phyloP scores from a whole-genome alignment of 2,113 vertebrate genomes.

The Oncorhynchus keta region DNA sequence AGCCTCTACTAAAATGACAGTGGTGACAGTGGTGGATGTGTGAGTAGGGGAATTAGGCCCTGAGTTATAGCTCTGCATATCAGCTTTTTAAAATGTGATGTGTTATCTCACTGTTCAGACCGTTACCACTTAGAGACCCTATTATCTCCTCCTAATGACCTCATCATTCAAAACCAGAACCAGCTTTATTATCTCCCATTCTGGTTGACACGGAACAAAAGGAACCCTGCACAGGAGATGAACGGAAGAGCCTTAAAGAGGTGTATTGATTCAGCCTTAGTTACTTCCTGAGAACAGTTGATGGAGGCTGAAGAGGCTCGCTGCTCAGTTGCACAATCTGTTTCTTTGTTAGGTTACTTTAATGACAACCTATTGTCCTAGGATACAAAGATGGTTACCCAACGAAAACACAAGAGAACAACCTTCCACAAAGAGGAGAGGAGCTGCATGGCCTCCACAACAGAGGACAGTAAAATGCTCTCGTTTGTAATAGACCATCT shows the following conservation, averaged over 20 bases:
- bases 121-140: conserved; percentile 50
- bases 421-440: no score
- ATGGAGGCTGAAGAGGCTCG: no score
- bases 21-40: conserved; percentile 27
- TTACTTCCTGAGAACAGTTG: no score
- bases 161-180: conserved; percentile 58
- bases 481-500: no score
- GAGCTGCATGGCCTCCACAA: no score
- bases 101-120: conserved; percentile 55
- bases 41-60: conserved; percentile 45
- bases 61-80: conserved; percentile 49
- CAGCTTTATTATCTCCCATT: conserved; percentile 47
- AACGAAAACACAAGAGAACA: no score
- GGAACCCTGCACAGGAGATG: neutral
- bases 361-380: no score
- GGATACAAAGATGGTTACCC: no score
- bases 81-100: conserved; percentile 53
- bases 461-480: no score
- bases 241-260: conserved; percentile 30
- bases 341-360: no score
- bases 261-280: conserved; percentile 18
- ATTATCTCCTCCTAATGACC: conserved; percentile 64
- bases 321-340: no score
- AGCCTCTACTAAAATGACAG: conserved; percentile 47
- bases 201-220: conserved; percentile 42